Evolutionary conservation across 2,113 vertebrate species (phyloP).

Genomic region (Fukomys damarensis): DNA sequence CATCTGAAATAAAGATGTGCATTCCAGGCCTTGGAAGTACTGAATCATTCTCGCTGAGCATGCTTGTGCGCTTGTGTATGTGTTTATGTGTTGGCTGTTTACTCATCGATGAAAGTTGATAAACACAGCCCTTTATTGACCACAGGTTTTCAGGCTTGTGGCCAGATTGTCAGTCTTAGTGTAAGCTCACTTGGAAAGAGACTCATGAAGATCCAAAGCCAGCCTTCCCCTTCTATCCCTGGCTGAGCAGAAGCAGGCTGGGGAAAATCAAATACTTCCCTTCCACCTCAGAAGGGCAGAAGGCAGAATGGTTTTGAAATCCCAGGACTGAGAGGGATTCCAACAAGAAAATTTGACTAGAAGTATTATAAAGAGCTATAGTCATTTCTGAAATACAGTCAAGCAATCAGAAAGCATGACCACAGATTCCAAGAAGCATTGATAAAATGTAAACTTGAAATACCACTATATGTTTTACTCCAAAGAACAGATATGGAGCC

Average conservation of each 20-base stretch:
- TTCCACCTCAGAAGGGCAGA: neutral
- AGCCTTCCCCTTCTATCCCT: neutral
- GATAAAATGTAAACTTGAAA: constrained; percentile 21
- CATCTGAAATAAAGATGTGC: constrained; percentile 26
- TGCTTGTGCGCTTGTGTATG: neutral
- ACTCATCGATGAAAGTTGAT: neutral
- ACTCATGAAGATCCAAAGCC: neutral
- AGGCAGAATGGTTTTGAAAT: neutral
- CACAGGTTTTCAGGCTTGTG: neutral
- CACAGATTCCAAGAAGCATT: constrained; percentile 14
- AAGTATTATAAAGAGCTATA: neutral
- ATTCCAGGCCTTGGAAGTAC: neutral
- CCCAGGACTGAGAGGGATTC: constrained; percentile 32
- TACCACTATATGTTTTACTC: neutral
- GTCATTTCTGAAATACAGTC: constrained; percentile 36
- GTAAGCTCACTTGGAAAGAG: neutral
- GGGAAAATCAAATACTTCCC: constrained; percentile 27
- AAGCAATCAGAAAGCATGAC: constrained; percentile 12
- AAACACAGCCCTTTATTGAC: neutral
- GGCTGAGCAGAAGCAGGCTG: neutral
- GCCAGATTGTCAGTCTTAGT: neutral
- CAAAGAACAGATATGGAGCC: constrained; percentile 6
- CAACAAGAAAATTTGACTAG: constrained; percentile 24
- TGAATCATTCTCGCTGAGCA: neutral
- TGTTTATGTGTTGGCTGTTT: neutral